A percentile compares a stretch with the other conserved stretches of the same genome.
Conservation (phyloP, 2,888 invertebrate species). For the Tolmerus cingulatus region DNA sequence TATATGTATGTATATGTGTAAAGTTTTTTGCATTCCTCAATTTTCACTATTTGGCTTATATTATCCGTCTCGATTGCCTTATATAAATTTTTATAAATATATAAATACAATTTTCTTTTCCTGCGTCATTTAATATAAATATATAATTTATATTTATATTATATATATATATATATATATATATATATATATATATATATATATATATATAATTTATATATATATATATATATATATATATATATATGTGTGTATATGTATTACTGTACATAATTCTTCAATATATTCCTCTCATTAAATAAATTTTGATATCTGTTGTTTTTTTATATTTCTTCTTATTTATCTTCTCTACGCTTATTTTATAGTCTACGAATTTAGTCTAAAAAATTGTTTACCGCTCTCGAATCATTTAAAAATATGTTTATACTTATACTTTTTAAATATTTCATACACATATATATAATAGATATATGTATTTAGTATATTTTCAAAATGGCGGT, state of each 20-base stretch:
- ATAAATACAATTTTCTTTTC: constrained; percentile 8
- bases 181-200: no score
- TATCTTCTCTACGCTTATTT: neutral
- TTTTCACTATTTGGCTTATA: neutral
- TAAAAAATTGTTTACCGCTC: neutral
- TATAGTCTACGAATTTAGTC: neutral
- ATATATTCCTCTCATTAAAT: constrained; percentile 15
- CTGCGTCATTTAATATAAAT: constrained; percentile 11
- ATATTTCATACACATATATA: neutral
- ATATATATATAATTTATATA: no score
- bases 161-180: no score
- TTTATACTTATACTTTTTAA: neutral
- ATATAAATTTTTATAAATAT: constrained; percentile 21
- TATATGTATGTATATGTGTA: neutral
- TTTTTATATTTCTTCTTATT: neutral
- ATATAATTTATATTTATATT: constrained; percentile 27
- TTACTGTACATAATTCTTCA: neutral
- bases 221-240: no score
- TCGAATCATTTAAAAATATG: neutral
- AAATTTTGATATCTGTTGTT: constrained; percentile 26
- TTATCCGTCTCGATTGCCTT: neutral
- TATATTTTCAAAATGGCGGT: neutral
- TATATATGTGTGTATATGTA: no score
- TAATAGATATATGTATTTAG: neutral
- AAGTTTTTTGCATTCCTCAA: neutral